Evolutionary conservation across 2,888 invertebrate genomes (phyloP).

Genomic region (Syrphus vitripennis): DNA sequence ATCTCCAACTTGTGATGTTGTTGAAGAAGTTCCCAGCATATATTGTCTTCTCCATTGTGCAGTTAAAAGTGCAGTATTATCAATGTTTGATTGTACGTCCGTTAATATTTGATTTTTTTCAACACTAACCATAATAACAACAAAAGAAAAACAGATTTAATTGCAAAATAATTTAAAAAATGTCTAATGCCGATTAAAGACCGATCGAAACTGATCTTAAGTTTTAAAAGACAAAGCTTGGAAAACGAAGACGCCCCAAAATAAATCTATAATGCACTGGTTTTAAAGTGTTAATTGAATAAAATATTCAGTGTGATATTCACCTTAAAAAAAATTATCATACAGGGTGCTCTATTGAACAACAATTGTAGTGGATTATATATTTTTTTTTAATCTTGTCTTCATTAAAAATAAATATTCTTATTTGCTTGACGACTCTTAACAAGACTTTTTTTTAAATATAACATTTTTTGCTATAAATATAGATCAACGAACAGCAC

Average conservation of each 20-base stretch:
- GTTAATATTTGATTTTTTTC: constrained; percentile 51
- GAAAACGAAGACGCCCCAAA: neutral
- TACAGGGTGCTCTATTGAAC: neutral
- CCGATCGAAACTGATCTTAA: constrained; percentile 55
- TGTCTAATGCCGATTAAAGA: neutral
- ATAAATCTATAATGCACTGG: neutral
- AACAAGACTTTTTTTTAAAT: too few species aligned
- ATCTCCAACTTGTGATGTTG: constrained; percentile 76
- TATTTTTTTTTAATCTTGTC: too few species aligned
- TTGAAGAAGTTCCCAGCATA: constrained; percentile 78
- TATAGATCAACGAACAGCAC: too few species aligned
- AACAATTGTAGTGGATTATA: neutral
- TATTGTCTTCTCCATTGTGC: constrained; percentile 78
- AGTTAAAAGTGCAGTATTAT: constrained; percentile 73
- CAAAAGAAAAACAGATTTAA: neutral
- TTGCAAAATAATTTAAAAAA: neutral
- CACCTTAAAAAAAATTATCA: neutral
- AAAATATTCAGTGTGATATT: constrained; percentile 13
- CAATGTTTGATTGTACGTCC: constrained; percentile 75
- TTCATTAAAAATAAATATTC: too few species aligned
- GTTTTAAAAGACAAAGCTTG: neutral
- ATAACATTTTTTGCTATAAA: too few species aligned
- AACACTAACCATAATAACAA: neutral
- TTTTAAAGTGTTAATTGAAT: constrained; percentile 41
- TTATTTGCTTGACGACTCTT: too few species aligned